A percentile compares a stretch with the other conserved stretches of the same genome.
Evolutionary conservation across 2,113 vertebrate species (phyloP).

Genomic region (Pelodiscus sinensis): DNA sequence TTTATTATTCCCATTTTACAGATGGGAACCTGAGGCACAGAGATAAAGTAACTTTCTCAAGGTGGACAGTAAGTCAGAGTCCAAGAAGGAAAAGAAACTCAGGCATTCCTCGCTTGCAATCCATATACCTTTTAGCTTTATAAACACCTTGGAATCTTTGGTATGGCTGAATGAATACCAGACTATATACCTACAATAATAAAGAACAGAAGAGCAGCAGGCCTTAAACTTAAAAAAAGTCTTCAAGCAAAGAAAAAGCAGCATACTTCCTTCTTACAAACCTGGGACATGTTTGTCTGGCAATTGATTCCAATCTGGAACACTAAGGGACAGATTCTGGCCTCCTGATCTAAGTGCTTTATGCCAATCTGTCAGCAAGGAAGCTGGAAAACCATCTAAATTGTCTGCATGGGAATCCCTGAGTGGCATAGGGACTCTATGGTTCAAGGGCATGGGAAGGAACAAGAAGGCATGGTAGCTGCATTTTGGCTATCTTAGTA

Average conservation of each 20-base stretch:
- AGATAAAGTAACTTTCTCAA: neutral
- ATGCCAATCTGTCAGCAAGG: conserved; percentile 21
- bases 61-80: neutral
- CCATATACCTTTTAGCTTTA: neutral
- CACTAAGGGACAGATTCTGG: neutral
- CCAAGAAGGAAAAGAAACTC: neutral
- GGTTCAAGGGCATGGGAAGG: conserved; percentile 23
- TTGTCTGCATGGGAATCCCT: conserved; percentile 51
- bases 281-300: neutral
- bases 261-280: neutral
- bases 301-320: conserved; percentile 28
- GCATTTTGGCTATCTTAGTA: neutral
- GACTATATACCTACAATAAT: conserved; percentile 34
- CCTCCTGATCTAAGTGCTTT: conserved; percentile 46
- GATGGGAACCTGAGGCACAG: neutral
- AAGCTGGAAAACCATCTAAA: conserved; percentile 57
- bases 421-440: conserved; percentile 34
- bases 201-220: conserved; percentile 29
- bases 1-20: neutral
- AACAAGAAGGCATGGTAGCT: conserved; percentile 8
- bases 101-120: neutral
- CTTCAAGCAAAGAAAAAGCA: neutral
- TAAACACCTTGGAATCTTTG: neutral
- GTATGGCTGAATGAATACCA: conserved; percentile 27
- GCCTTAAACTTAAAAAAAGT: neutral